Base-by-base conservation (phyloP, 1,140 invertebrate genomes). In the Pseudobourletiella spinata region DNA sequence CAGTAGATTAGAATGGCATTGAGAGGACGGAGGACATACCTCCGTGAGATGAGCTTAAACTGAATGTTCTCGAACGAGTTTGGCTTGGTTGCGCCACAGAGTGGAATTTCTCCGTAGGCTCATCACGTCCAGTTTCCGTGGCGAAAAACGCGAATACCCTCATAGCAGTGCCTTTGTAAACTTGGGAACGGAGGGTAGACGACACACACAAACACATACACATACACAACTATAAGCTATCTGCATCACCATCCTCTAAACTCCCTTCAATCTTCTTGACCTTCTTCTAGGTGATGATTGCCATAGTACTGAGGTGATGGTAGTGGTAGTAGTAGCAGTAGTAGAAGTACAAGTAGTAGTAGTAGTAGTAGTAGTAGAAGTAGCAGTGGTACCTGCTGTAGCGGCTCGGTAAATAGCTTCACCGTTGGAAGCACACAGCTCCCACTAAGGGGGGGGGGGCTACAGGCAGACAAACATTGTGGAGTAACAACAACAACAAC, bases 51-150 rank as follows among this genome's bases (percentile, higher is more conserved):
- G 18, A 46, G 25, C 14, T 2, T 4, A 24, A 6, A 3, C 4
- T 24, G 26, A 3, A 6, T 24, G 14, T 24, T 22, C 4, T 11
- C 8, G 14, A 22, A 16, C 25, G 22, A 8, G 29, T n/a, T 25
- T 52, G 50, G 24, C n/a, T 22, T 20, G 24, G 43, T 46, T n/a
- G n/a, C n/a, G 18, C 8, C 6, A 29, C 25, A 18, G 32, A 32
- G 11, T 28, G 50, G 51, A 61, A 61, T 61, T 61, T 61, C 59
- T 54, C 59, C 59, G 59, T 61, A 54, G 59, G 59, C 59, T 54
- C 20, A 61, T 61, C 59, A 61, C 59, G 59, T 61, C 51, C 50
- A 61, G 25, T 61, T 61, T 61, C 56, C 59, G 50, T 61, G 59
- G 59, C 59, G 59, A 61, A 61, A 61, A 55, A 55, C 51, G 59